These are phyloP conservation scores for Distichodus sexfasciatus DNA, from an alignment of 2,797 vertebrate species.

Conservation along the genomic window DNA sequence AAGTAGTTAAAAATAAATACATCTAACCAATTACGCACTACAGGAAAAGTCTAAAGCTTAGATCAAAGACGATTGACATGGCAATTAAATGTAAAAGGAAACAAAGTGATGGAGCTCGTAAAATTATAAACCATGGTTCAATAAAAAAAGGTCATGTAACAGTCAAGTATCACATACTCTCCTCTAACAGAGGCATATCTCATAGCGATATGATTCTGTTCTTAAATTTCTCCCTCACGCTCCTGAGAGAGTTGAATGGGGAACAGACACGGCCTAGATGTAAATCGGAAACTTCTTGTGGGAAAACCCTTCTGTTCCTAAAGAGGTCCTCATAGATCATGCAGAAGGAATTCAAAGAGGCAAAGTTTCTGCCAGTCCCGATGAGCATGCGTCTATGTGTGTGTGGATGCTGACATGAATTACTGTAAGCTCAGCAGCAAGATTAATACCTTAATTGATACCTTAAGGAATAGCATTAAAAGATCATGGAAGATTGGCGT, in stretches of 20 bases:
- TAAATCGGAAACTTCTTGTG: conserved; percentile 58
- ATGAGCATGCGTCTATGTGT: conserved; percentile 12
- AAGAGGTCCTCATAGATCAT: conserved; percentile 15
- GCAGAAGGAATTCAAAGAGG: conserved; percentile 7
- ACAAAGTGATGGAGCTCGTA: no score
- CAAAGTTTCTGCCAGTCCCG: neutral
- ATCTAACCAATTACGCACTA: no score
- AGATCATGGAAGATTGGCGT: conserved; percentile 56
- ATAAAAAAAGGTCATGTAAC: neutral
- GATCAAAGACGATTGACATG: no score
- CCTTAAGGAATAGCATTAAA: conserved; percentile 70
- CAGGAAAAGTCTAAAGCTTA: no score
- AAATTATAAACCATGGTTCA: neutral
- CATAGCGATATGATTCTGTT: conserved; percentile 10
- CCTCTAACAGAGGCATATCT: neutral
- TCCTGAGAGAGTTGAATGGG: conserved; percentile 60
- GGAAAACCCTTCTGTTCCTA: conserved; percentile 6
- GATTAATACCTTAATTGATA: conserved; percentile 73
- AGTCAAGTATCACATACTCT: neutral
- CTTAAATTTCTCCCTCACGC: conserved; percentile 42
- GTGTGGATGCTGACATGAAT: conserved; percentile 19
- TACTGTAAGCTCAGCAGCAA: conserved; percentile 53
- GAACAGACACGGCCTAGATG: conserved; percentile 74
- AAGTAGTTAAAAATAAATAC: no score
- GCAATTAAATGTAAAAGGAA: no score